Evolutionary conservation across 2,113 vertebrate species (phyloP).

Genomic region (Aptenodytes patagonicus): DNA sequence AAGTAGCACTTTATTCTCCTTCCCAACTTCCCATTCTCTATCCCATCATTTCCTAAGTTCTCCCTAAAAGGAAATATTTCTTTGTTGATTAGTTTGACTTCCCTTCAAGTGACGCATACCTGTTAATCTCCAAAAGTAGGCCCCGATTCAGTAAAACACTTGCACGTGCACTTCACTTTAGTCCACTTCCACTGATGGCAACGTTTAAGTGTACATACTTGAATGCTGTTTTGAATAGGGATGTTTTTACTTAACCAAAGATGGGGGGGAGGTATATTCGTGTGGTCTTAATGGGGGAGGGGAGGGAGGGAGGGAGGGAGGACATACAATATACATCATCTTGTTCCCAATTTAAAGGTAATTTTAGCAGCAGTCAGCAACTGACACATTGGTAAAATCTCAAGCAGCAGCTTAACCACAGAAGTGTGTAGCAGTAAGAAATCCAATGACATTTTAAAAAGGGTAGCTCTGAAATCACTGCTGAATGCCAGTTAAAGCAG

Average conservation of each 20-base stretch:
- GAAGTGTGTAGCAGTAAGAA: slow-evolving; percentile 22
- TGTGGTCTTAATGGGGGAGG: neutral
- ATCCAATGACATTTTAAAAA: neutral
- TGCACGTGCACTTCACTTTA: neutral
- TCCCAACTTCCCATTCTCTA: neutral
- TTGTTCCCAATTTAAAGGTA: slow-evolving; percentile 5
- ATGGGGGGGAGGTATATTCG: rapidly evolving
- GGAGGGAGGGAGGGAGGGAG: neutral
- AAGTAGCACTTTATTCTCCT: neutral
- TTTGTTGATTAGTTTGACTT: neutral
- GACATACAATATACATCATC: neutral
- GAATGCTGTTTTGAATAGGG: neutral
- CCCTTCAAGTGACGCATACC: neutral
- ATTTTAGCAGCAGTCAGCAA: slow-evolving; percentile 7
- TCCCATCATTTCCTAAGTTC: neutral
- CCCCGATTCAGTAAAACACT: neutral
- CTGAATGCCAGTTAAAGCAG: slow-evolving; percentile 22
- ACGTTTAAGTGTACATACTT: neutral
- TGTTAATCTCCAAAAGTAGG: neutral
- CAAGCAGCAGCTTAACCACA: slow-evolving; percentile 39
- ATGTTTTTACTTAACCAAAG: neutral
- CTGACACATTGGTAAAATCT: neutral
- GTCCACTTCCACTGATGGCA: neutral
- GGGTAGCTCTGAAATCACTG: neutral
- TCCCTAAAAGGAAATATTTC: neutral